Conservation (phyloP, 2,888 invertebrate genomes). For the Agrotis segetum region DNA sequence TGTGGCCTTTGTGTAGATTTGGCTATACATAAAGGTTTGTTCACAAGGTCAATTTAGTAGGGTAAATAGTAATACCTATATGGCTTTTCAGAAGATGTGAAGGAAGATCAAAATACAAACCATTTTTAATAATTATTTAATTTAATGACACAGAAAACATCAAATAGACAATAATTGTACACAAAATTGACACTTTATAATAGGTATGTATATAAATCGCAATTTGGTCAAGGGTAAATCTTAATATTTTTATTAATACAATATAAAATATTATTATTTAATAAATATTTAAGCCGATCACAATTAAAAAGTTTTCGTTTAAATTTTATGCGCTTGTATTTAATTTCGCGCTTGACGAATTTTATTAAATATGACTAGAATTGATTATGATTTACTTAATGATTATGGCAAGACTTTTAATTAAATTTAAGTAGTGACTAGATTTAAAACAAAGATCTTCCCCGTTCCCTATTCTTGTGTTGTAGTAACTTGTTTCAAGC, state of each 20-base stretch:
- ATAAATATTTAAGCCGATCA: conserved; percentile 72
- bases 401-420: conserved; percentile 60
- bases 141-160: conserved; percentile 79
- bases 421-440: conserved; percentile 22
- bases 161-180: conserved; percentile 76
- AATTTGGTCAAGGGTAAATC: conserved; percentile 79
- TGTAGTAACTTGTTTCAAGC: neutral
- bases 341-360: conserved; percentile 37
- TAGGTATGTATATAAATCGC: conserved; percentile 67
- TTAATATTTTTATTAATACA: conserved; percentile 58
- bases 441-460: neutral
- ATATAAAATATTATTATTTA: conserved; percentile 48
- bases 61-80: too few relatives aligned
- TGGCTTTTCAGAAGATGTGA: too few relatives aligned
- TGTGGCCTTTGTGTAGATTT: too few relatives aligned
- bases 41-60: too few relatives aligned
- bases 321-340: conserved; percentile 26
- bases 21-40: too few relatives aligned
- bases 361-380: conserved; percentile 54
- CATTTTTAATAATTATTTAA: conserved; percentile 64
- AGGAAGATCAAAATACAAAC: conserved; percentile 4
- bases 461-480: too few relatives aligned
- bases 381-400: conserved; percentile 51
- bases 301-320: conserved; percentile 63
- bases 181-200: conserved; percentile 81